Evolutionary conservation across 2,888 invertebrate genomes (phyloP).

Genomic region (Drosophila ochracea): DNA sequence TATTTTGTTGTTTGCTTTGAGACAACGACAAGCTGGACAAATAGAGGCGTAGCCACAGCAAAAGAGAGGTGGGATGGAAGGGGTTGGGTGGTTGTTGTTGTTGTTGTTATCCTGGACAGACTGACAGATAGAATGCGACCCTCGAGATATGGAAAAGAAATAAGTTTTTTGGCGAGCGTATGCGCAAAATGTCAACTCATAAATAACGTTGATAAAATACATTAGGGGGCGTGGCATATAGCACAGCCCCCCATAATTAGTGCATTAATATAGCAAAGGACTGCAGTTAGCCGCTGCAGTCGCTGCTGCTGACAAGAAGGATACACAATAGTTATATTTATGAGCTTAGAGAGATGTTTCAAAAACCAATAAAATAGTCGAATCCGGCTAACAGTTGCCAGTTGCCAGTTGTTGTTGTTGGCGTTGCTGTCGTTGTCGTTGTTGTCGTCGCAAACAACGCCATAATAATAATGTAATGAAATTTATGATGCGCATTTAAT

Average conservation of each 20-base stretch:
- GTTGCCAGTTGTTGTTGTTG: neutral
- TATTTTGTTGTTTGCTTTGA: conserved; percentile 36
- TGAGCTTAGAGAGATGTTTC: conserved; percentile 47
- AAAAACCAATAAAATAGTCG: conserved; percentile 71
- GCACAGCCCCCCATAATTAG: conserved; percentile 64
- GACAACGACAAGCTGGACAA: conserved; percentile 33
- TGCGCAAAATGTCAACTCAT: conserved; percentile 67
- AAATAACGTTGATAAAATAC: conserved; percentile 73
- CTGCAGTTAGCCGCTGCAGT: conserved; percentile 15
- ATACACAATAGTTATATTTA: conserved; percentile 78
- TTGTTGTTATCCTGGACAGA: conserved; percentile 9
- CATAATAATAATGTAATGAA: conserved; percentile 79
- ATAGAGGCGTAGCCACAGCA: conserved; percentile 24
- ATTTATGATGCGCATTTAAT: conserved; percentile 83
- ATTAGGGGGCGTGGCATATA: conserved; percentile 55
- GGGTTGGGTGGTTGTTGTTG: neutral
- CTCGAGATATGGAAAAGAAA: conserved; percentile 52
- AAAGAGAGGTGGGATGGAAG: neutral
- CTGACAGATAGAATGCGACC: conserved; percentile 41
- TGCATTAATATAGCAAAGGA: conserved; percentile 62
- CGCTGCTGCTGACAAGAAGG: conserved; percentile 38
- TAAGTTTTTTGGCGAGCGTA: conserved; percentile 40
- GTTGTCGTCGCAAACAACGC: conserved; percentile 73
- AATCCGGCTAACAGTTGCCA: conserved; percentile 53
- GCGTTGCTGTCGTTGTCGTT: conserved; percentile 20